Conservation (phyloP, 1,140 invertebrate genomes). For the Drosophila navojoa region DNA sequence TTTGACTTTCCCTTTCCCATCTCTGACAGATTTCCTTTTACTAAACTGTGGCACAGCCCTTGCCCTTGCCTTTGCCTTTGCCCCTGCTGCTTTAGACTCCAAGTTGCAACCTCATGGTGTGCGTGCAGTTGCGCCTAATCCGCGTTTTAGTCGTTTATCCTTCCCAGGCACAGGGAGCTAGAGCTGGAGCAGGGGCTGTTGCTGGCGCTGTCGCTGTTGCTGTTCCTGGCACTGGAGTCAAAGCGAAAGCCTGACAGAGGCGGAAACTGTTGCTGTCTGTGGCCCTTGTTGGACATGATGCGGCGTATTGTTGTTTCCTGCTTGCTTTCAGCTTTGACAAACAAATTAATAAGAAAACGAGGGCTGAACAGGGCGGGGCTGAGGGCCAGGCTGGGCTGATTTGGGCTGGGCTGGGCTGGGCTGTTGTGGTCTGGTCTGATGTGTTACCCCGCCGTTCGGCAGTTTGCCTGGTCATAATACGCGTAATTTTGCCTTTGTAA, state of each 20-base stretch:
- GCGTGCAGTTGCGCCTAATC: slow-evolving; percentile 75
- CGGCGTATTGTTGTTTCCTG: slow-evolving; percentile 60
- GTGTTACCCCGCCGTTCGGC: not conserved
- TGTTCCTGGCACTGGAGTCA: not conserved
- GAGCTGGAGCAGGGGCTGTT: not conserved
- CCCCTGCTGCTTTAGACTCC: not conserved
- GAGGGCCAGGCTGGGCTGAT: slow-evolving; percentile 1
- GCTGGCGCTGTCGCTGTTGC: not conserved
- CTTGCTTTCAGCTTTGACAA: slow-evolving; percentile 57
- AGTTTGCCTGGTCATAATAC: slow-evolving; percentile 67
- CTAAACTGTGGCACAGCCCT: not conserved
- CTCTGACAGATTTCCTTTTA: not conserved
- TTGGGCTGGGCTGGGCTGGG: slow-evolving; percentile 13
- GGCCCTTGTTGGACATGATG: slow-evolving; percentile 50
- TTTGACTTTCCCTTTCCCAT: not conserved
- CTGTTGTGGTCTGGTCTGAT: not conserved
- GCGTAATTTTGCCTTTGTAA: slow-evolving; percentile 71
- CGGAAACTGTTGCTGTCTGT: slow-evolving; percentile 10
- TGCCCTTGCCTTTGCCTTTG: no score
- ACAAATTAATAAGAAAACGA: slow-evolving; percentile 75
- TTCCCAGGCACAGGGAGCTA: not conserved
- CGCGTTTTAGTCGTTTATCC: slow-evolving; percentile 66
- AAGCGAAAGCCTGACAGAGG: slow-evolving; percentile 14
- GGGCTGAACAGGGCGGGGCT: slow-evolving; percentile 53
- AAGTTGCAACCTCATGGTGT: slow-evolving; percentile 57